Base-by-base conservation (phyloP, 2,797 vertebrate genomes). In the Macropodus opercularis region DNA sequence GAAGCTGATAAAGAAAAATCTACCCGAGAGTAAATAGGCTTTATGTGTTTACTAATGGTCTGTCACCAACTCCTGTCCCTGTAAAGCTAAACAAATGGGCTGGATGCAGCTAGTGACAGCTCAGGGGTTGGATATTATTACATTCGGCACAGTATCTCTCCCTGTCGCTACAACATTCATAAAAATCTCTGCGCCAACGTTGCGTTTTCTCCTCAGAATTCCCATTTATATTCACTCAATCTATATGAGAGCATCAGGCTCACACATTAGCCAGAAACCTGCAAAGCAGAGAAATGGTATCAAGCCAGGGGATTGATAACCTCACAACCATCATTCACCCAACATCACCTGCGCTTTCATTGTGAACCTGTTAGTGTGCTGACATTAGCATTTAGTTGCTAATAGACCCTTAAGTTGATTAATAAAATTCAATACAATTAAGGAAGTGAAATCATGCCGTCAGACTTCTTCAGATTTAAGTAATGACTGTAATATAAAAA, bases 71-170 rank as follows among this genome's bases (percentile, higher is more conserved):
- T 61, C 18, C 2, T 11, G 3, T 69, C 34, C 24, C 41, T 22
- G 42, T 60, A 56, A 80, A 65, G 39, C 48, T 70, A 55, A 80
- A 86, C 56, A 73, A 80, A 75, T 79, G 57, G 50, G 8, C 36
- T 2, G 1, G 32, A 49, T 17, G 51, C 61, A 47, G 46, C 46
- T 52, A 55, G 27, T 35, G 59, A 63, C 57, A 56, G 60, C 34
- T 36, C 13, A 13, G 23, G 69, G 48, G 10, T 51, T 63, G 63
- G 14, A 69, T 62, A 65, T 64, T 50, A 70, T 72, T 69, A 41
- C 54, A 73, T 68, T 64, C 35, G 42, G 15, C 55, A n/a, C 18
- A 35, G 26, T 34, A 40, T 36, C 46, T 67, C 40, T 60, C 57
- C 14, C 21, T 26, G 32, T 63, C 56, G 46, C 39, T 39, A n/a